phyloP scores from a whole-genome alignment of 2,113 vertebrate genomes.

The Bubo bubo region DNA sequence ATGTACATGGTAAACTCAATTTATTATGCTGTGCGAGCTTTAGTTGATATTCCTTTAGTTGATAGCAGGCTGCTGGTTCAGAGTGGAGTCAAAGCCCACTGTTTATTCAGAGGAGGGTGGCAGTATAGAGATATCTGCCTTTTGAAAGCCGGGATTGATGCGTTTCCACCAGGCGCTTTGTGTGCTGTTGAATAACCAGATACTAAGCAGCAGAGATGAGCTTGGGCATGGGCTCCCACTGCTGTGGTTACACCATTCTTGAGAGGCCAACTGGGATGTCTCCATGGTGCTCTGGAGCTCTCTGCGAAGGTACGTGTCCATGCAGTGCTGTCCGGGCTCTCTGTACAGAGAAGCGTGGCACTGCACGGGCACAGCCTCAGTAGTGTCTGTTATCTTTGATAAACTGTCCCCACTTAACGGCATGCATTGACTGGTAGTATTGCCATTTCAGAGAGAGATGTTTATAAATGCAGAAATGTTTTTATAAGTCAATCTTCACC shows the following conservation, averaged over 20 bases:
- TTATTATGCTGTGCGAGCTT: not conserved
- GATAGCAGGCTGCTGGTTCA: not conserved
- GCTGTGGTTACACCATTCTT: not conserved
- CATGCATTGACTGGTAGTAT: not conserved
- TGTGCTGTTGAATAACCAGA: not conserved
- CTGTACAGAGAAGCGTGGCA: rapidly evolving
- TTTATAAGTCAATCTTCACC: not conserved
- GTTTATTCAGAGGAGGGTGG: not conserved
- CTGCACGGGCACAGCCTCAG: not conserved
- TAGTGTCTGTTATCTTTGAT: rapidly evolving
- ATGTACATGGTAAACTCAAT: not conserved
- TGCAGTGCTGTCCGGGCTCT: rapidly evolving
- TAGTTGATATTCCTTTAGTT: not conserved
- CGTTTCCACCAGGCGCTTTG: not conserved
- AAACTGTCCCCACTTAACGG: not conserved
- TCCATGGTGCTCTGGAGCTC: not conserved
- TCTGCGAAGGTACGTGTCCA: not conserved
- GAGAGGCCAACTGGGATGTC: not conserved
- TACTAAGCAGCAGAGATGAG: not conserved
- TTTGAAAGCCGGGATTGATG: not conserved
- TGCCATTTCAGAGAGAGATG: not conserved
- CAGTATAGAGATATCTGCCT: not conserved
- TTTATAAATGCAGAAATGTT: not conserved
- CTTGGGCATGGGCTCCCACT: rapidly evolving
- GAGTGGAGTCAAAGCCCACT: not conserved